Conservation (phyloP, 2,797 vertebrate genomes). For the Halcyon smyrnensis region DNA sequence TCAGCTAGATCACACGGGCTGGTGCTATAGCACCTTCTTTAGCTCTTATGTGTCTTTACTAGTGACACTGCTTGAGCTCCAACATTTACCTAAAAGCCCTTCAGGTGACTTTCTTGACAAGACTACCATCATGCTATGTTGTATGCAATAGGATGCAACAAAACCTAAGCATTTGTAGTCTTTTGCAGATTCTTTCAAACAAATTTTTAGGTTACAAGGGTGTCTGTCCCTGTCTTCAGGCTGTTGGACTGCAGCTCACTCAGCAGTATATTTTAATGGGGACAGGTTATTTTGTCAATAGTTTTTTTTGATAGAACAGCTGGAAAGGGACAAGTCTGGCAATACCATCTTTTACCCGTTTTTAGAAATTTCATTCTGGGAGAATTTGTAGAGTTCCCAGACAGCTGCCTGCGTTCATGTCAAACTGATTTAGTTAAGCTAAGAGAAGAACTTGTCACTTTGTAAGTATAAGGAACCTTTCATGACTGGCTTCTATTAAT, state of each 20-base stretch:
- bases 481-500: not conserved
- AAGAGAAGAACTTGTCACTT: not conserved
- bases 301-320: not conserved
- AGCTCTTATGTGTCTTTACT: not conserved
- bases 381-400: not conserved
- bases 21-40: not conserved
- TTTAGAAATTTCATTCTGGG: not conserved
- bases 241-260: not conserved
- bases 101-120: not conserved
- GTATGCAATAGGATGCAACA: not conserved
- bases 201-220: not conserved
- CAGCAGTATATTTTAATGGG: not conserved
- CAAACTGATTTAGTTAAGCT: not conserved
- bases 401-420: not conserved
- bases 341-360: fast-evolving
- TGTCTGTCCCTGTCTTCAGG: not conserved
- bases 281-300: not conserved
- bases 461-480: not conserved
- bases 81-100: not conserved
- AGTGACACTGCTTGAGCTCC: not conserved
- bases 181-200: not conserved
- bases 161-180: fast-evolving
- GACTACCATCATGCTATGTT: not conserved
- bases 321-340: not conserved
- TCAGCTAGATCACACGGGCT: not conserved